Percentiles rank a stretch among this genome's conserved stretches.
phyloP scores from a whole-genome alignment of 2,797 vertebrate genomes.

The Aphelocoma californica region DNA sequence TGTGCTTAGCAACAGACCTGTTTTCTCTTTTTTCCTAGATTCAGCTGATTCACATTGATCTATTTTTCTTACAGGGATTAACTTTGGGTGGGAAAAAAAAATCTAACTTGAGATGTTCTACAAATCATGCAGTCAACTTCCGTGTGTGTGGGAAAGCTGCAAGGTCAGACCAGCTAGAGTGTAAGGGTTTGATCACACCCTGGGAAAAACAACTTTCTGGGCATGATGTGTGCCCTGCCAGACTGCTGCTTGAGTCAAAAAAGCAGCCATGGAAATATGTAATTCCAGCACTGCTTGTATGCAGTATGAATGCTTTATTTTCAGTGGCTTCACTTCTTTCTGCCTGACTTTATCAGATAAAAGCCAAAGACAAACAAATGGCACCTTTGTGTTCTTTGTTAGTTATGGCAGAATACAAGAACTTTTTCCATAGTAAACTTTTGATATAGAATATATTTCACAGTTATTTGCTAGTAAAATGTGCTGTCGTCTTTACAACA shows the following conservation, averaged over 20 bases:
- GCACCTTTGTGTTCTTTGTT: not conserved
- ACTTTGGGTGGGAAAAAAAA: not conserved
- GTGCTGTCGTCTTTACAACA: not conserved
- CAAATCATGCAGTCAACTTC: not conserved
- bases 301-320: not conserved
- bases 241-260: not conserved
- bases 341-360: not conserved
- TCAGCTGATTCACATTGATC: not conserved
- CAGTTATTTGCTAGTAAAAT: not conserved
- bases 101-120: not conserved
- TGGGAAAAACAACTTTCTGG: conserved; percentile 27
- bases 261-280: not conserved
- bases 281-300: not conserved
- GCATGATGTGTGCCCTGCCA: not conserved
- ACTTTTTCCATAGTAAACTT: not conserved
- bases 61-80: not conserved
- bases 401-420: not conserved
- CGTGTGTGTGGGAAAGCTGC: not conserved
- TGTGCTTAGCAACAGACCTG: not conserved
- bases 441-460: not conserved
- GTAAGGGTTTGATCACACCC: conserved; percentile 12
- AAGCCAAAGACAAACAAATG: not conserved
- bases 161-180: conserved; percentile 9
- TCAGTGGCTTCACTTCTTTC: not conserved
- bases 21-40: not conserved